These are phyloP conservation scores for Euplexia lucipara DNA, from an alignment of 2,888 invertebrate species.

Conservation along the genomic window DNA sequence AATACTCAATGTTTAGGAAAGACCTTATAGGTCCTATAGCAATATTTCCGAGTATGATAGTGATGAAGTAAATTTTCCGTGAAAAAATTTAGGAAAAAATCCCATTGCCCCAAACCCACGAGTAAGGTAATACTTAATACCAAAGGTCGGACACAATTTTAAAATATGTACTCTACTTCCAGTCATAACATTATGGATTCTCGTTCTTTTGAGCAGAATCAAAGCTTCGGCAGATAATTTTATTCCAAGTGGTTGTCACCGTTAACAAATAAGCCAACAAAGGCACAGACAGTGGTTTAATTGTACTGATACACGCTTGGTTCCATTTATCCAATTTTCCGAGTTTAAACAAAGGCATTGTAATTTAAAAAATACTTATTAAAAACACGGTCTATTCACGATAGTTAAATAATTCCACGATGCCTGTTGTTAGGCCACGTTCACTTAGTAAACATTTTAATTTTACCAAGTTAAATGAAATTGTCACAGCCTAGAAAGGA, in stretches of 20 bases:
- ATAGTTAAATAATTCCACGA: conserved; percentile 22
- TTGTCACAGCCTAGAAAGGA: neutral
- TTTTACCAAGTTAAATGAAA: conserved; percentile 1
- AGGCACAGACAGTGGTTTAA: too few species aligned
- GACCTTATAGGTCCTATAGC: too few species aligned
- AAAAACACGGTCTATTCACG: neutral
- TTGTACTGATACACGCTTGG: neutral
- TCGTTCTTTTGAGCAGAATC: neutral
- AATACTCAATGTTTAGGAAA: too few species aligned
- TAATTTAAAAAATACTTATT: neutral
- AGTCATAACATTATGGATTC: too few species aligned
- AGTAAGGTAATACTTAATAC: too few species aligned
- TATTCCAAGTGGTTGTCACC: neutral
- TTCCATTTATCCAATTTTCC: neutral
- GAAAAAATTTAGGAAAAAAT: too few species aligned
- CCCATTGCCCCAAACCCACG: too few species aligned
- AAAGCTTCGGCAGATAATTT: neutral
- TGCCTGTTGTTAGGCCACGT: neutral
- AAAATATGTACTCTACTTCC: too few species aligned
- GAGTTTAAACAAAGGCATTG: neutral
- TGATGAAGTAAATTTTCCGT: too few species aligned
- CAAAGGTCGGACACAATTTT: too few species aligned
- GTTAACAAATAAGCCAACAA: neutral
- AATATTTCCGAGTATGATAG: too few species aligned
- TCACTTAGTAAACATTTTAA: conserved; percentile 12